Evolutionary conservation across 2,113 vertebrate species (phyloP), one percentile per base, ranked within the genome.

Genomic region (Charadrius vociferus): DNA sequence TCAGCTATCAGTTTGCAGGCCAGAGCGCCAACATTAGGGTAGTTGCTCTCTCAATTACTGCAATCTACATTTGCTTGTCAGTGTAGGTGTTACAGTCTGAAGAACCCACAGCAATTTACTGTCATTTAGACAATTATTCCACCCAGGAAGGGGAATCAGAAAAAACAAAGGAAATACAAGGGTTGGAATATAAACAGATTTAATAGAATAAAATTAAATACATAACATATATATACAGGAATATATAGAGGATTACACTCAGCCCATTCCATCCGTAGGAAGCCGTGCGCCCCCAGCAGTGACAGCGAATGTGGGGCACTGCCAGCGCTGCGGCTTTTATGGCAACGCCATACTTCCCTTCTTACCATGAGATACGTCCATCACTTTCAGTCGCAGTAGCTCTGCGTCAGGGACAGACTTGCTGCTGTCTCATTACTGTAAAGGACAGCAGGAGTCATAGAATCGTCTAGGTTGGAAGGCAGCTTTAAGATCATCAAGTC

Each of bases 321-420:
- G 24, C 10, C 4, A 36, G n/a, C 14, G 6, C n/a, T 26, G n/a
- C 7, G 10, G 59, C 23, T 37, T 62, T 16, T 13, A 21, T 20
- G 43, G 78, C 34, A 75, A 24, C 8, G 27, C 58, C 24, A 1
- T 2, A 17, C 1, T 10, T 67, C 32, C 47, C 43, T 14, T 26
- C 86, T 39, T 43, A 30, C 1, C 18, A 22, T 4, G 47, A 68
- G 56, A 9, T 1, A 20, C 1, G 1, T 9, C 62, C 4, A 3
- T 20, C 62, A 2, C 30, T 55, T 34, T 12, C 3, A 32, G 36
- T 18, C 20, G 32, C 34, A 27, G 34, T 2, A 36, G 20, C 34
- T 36, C 23, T 14, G 20, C 39, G 32, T 5, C 55, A 21, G 43
- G 61, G 47, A 34, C 4, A 14, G 24, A 70, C 13, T 12, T 37